These are phyloP conservation scores for Azorinus chamasolen DNA, from an alignment of 2,888 invertebrate species.

Conservation along the genomic window DNA sequence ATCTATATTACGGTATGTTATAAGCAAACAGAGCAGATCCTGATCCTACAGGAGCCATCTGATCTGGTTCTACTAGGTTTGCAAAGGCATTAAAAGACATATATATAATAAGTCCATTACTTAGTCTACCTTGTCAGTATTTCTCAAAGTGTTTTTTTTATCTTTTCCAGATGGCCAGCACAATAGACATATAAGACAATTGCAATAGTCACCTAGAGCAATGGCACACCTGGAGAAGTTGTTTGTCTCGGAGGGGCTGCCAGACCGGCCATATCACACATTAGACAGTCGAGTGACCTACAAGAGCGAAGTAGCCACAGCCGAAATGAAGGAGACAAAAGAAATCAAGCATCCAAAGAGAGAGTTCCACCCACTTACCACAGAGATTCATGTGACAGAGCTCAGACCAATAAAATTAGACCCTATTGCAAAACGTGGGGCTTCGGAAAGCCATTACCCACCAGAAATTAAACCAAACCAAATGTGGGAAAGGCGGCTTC, in stretches of 20 bases:
- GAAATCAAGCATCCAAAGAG: slow-evolving; percentile 34
- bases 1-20: no score
- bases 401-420: slow-evolving; percentile 64
- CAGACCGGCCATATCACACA: slow-evolving; percentile 57
- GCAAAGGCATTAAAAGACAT: no score
- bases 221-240: slow-evolving; percentile 61
- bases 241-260: slow-evolving; percentile 53
- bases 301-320: slow-evolving; percentile 58
- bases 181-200: no score
- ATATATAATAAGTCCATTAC: no score
- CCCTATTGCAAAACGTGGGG: slow-evolving; percentile 34
- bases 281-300: slow-evolving; percentile 53
- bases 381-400: slow-evolving; percentile 66
- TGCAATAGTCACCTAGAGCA: background rate
- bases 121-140: no score
- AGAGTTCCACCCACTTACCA: slow-evolving; percentile 63
- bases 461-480: slow-evolving; percentile 4
- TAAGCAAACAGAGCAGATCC: no score
- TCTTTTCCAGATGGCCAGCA: no score
- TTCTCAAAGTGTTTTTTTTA: no score
- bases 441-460: slow-evolving; percentile 19
- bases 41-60: no score
- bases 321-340: slow-evolving; percentile 50
- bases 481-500: slow-evolving; percentile 54
- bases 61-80: no score